These are phyloP conservation scores for Calypte anna DNA, from an alignment of 2,113 vertebrate genomes.

Conservation along the genomic window DNA sequence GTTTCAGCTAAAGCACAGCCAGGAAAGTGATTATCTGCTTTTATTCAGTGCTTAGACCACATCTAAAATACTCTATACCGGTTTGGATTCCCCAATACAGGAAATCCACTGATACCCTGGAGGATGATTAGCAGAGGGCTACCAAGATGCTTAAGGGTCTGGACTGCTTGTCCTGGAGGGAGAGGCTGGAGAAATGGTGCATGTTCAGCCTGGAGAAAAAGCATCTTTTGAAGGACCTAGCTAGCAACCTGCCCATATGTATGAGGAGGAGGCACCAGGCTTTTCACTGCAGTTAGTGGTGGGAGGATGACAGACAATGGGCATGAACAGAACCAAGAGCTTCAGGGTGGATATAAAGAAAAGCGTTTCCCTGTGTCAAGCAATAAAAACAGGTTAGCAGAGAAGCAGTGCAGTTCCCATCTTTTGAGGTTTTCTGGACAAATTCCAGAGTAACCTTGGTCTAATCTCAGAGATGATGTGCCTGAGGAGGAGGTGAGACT, in stretches of 20 bases:
- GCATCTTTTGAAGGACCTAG: background rate
- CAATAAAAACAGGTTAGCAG: background rate
- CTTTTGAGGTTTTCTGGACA: background rate
- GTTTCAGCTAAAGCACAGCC: background rate
- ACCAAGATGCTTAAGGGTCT: background rate
- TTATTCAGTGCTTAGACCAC: background rate
- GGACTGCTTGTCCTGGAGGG: background rate
- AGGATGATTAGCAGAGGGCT: background rate
- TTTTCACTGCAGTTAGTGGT: fast-evolving
- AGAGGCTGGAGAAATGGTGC: background rate
- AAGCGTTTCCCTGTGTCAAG: background rate
- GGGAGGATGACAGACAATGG: background rate
- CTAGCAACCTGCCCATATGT: background rate
- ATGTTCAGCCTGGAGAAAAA: background rate
- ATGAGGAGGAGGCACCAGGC: background rate
- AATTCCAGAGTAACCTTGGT: background rate
- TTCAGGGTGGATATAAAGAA: background rate
- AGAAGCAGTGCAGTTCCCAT: background rate
- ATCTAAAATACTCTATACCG: background rate
- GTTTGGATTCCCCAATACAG: background rate
- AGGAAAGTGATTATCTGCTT: background rate
- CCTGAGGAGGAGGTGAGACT: background rate
- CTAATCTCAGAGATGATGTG: background rate
- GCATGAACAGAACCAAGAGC: background rate
- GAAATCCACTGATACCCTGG: background rate